Percentiles rank a stretch among this genome's conserved stretches.
Conservation (phyloP, 2,888 invertebrate genomes). For the Tubiluchus corallicola region DNA sequence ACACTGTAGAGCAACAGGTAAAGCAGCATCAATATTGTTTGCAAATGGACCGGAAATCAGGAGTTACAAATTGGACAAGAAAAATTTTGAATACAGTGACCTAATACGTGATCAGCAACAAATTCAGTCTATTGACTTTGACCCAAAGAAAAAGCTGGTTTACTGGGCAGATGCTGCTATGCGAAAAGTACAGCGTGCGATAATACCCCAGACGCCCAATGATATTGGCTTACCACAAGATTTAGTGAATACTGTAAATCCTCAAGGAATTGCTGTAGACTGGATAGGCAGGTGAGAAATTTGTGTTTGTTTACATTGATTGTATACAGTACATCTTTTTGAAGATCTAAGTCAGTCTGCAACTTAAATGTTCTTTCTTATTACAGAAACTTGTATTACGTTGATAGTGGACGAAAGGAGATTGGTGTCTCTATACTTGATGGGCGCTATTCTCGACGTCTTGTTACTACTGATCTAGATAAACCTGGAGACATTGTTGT, state of each 20-base stretch:
- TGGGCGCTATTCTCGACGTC: conserved; percentile 62
- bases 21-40: conserved; percentile 38
- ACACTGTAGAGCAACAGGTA: conserved; percentile 20
- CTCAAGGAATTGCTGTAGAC: conserved; percentile 75
- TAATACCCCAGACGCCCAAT: background rate
- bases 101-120: conserved; percentile 66
- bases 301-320: too few species aligned
- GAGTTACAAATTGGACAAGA: conserved; percentile 19
- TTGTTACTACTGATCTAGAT: conserved; percentile 49
- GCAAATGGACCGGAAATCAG: conserved; percentile 68
- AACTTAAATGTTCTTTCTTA: too few species aligned
- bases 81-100: conserved; percentile 31
- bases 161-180: conserved; percentile 92
- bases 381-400: conserved; percentile 73
- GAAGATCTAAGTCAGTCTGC: too few species aligned
- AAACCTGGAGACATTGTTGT: conserved; percentile 71
- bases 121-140: conserved; percentile 76
- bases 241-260: conserved; percentile 26
- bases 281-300: conserved; percentile 51
- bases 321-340: too few species aligned
- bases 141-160: conserved; percentile 56
- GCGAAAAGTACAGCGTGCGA: conserved; percentile 34
- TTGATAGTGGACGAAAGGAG: conserved; percentile 41
- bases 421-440: conserved; percentile 75
- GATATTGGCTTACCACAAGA: background rate